Base-by-base conservation (phyloP, 2,888 invertebrate species). In the Cactoblastis cactorum region DNA sequence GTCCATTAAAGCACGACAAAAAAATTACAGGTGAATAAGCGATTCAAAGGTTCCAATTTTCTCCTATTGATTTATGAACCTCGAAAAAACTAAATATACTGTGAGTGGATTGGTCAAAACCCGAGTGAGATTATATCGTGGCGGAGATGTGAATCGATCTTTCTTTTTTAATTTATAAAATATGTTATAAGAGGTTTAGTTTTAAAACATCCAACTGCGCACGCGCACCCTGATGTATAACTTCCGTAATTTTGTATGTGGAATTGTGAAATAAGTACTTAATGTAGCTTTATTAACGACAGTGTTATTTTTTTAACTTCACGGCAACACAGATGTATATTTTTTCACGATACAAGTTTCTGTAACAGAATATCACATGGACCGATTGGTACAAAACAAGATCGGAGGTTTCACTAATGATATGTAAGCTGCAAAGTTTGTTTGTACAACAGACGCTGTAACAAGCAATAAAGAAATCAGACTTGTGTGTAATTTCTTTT, bases 401-500 rank as follows among this genome's bases (percentile, higher is more conserved):
- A 81, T 81, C 80, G 80, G 83, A 77, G 74, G 78, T 77, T 78
- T 80, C 79, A 80, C 75, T 81, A 79, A 80, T 74, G 79, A 78
- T 82, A 76, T 74, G 72, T 83, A 83, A 86, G 79, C 28, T 28
- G 43, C 75, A 77, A 80, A 80, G 78, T 85, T 83, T 83, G 80
- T 86, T 86, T 88, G 86, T 88, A 83, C 75, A 83, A 83, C 74
- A 67, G 77, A 83, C 80, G 89, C 89, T 89, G 87, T 82, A 68
- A 86, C 84, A 87, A n/a, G 89, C 89, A 89, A 90, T 89, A 86
- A 89, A 84, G n/a, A 80, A 83, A 85, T 84, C 86, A 78, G 81
- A 84, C 81, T 78, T 82, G 75, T 62, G 69, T 56, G 57, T 61
- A 55, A 65, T 70, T 77, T 68, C 56, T 61, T 68, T 69, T 58